A percentile compares a stretch with the other conserved stretches of the same genome.
Evolutionary conservation across 2,888 invertebrate species (phyloP).

Genomic region (Diarsia brunnea): DNA sequence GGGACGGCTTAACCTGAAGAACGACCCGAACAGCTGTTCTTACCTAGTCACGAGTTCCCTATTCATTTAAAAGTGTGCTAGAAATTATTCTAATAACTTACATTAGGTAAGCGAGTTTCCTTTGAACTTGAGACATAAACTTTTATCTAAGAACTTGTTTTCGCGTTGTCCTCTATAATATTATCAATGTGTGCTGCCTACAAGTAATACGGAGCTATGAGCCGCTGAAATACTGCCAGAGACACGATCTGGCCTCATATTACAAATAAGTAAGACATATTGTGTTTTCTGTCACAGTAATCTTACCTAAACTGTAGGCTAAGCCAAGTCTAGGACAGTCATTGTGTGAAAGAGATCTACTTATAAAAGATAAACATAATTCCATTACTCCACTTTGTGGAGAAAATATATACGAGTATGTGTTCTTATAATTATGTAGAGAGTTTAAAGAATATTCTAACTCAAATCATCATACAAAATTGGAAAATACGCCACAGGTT

Average conservation of each 20-base stretch:
- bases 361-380: constrained; percentile 3
- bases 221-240: neutral
- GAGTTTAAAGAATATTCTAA: neutral
- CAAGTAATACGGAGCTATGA: constrained; percentile 11
- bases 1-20: no score
- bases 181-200: constrained; percentile 28
- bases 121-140: constrained; percentile 19
- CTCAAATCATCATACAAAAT: neutral
- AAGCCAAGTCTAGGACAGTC: constrained; percentile 10
- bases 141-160: constrained; percentile 34
- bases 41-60: neutral
- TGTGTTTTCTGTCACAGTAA: constrained; percentile 23
- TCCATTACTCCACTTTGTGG: neutral
- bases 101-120: constrained; percentile 12
- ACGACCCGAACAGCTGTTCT: no score
- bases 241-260: constrained; percentile 20
- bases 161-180: constrained; percentile 1
- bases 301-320: constrained; percentile 14
- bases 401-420: neutral
- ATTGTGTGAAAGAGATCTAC: constrained; percentile 15
- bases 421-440: neutral
- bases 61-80: neutral
- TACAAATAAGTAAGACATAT: constrained; percentile 31
- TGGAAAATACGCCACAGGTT: neutral
- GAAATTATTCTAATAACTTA: constrained; percentile 23